These are phyloP conservation scores for Boulengeromyrus knoepffleri DNA, from an alignment of 2,113 vertebrate genomes.

Conservation along the genomic window DNA sequence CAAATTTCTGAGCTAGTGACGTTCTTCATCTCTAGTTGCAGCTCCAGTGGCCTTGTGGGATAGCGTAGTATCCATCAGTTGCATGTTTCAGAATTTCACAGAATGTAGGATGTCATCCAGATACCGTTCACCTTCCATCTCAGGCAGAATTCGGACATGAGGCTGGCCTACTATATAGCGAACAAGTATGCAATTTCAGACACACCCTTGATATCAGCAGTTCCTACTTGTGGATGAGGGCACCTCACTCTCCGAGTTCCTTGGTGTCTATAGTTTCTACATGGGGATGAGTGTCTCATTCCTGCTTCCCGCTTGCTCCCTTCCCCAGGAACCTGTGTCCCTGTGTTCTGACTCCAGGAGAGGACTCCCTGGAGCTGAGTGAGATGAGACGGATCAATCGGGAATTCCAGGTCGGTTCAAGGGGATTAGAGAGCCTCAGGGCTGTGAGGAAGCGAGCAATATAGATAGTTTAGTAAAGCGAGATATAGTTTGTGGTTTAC, in stretches of 20 bases:
- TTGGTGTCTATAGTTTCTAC: neutral
- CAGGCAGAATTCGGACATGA: neutral
- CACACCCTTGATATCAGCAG: neutral
- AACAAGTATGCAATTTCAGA: neutral
- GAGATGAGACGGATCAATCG: conserved; percentile 75
- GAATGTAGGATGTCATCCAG: neutral
- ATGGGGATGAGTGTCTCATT: neutral
- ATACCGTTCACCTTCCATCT: neutral
- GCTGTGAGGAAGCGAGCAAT: neutral
- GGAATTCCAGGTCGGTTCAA: conserved; percentile 69
- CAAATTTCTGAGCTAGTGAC: too few species aligned
- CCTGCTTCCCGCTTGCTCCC: neutral
- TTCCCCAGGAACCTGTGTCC: conserved; percentile 64
- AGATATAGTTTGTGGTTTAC: neutral
- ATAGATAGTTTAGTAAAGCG: neutral
- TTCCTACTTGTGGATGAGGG: neutral
- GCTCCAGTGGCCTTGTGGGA: too few species aligned
- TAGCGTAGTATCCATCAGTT: too few species aligned
- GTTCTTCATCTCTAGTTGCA: too few species aligned
- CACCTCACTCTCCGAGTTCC: neutral
- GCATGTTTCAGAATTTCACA: neutral
- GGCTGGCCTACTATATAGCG: neutral
- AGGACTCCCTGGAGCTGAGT: conserved; percentile 62
- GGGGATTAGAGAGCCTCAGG: neutral
- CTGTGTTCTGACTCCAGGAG: conserved; percentile 62